These are phyloP conservation scores for Halisarca cf. caerulea DNA, from an alignment of 37 sponge, comb jelly and placozoan species.

Conservation along the genomic window DNA sequence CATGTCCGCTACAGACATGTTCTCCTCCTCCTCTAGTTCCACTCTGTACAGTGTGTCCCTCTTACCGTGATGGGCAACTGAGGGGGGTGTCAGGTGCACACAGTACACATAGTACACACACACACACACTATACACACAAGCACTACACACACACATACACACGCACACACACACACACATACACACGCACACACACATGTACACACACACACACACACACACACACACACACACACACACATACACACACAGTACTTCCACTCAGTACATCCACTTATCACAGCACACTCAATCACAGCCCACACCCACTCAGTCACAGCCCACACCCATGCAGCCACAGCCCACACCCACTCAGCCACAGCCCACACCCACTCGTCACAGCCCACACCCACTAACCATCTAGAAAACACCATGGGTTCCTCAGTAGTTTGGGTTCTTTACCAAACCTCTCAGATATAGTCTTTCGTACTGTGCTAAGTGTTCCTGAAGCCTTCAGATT, in stretches of 20 bases:
- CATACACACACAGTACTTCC: too few species aligned
- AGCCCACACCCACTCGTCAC: neutral
- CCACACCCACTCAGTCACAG: neutral
- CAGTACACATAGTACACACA: too few species aligned
- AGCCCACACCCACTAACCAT: conserved; percentile 44
- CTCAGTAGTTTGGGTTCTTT: neutral
- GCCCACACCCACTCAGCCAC: neutral
- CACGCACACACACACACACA: too few species aligned
- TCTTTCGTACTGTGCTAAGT: conserved; percentile 47
- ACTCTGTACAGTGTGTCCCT: conserved; percentile 57
- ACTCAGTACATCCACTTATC: too few species aligned
- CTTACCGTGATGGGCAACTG: conserved; percentile 44
- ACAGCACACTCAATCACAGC: too few species aligned
- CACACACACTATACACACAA: too few species aligned
- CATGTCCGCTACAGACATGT: conserved; percentile 28
- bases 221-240: too few species aligned
- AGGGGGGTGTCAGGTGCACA: too few species aligned
- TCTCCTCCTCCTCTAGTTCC: conserved; percentile 67
- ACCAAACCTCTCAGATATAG: neutral
- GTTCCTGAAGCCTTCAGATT: conserved; percentile 39
- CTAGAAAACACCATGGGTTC: conserved; percentile 70
- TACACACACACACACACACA: too few species aligned
- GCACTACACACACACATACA: too few species aligned
- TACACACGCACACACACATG: neutral
- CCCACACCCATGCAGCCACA: too few species aligned